These are phyloP conservation scores for Caiman crocodilus DNA, from an alignment of 2,797 vertebrate genomes.

Conservation along the genomic window DNA sequence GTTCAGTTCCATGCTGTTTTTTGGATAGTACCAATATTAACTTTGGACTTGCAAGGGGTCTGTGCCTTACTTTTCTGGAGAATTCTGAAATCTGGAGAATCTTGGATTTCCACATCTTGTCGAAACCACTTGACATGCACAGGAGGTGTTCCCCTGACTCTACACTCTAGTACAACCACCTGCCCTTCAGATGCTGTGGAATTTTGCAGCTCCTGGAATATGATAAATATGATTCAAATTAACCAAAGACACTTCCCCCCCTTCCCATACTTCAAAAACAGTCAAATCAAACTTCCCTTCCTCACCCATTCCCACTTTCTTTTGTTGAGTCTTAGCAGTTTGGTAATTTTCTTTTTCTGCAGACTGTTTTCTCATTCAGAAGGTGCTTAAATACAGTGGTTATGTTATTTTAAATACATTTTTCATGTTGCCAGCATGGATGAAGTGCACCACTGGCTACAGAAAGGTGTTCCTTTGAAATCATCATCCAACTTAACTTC, in stretches of 20 bases:
- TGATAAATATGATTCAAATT: neutral
- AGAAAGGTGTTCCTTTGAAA: neutral
- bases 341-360: neutral
- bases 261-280: neutral
- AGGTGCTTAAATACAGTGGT: neutral
- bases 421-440: neutral
- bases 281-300: neutral
- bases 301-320: neutral
- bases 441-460: neutral
- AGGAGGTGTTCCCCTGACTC: slow-evolving; percentile 89
- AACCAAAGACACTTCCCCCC: neutral
- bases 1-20: neutral
- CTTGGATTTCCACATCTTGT: slow-evolving; percentile 92
- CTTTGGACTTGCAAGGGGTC: neutral
- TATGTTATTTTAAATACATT: neutral
- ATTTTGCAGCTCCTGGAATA: slow-evolving; percentile 90
- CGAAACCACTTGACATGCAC: slow-evolving; percentile 92
- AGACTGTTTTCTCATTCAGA: neutral
- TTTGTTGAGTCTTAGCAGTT: neutral
- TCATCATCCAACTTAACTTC: neutral
- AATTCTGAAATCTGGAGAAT: slow-evolving; percentile 96
- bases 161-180: slow-evolving; percentile 95
- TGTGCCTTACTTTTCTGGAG: slow-evolving; percentile 96
- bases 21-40: neutral
- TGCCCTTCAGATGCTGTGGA: slow-evolving; percentile 91